phyloP scores from a whole-genome alignment of 1,140 invertebrate genomes.

The Cephus cinctus region DNA sequence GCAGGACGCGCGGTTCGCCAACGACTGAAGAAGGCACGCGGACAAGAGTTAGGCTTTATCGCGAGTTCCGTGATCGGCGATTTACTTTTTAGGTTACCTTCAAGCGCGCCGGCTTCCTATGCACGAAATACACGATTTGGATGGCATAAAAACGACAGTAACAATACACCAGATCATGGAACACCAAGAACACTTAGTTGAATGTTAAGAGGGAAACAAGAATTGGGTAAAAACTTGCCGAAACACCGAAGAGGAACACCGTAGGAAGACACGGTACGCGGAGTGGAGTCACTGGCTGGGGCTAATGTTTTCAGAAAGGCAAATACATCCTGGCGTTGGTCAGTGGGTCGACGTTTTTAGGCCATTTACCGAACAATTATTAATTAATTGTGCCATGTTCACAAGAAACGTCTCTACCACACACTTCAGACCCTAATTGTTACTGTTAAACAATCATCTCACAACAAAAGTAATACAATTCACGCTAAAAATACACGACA shows the following conservation, averaged over 20 bases:
- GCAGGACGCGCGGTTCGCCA: constrained; percentile 16
- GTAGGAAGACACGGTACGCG: constrained; percentile 27
- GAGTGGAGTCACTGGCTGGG: constrained; percentile 41
- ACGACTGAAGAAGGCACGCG: constrained; percentile 11
- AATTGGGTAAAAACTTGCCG: constrained; percentile 15
- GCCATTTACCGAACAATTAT: constrained; percentile 31
- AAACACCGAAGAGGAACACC: constrained; percentile 19
- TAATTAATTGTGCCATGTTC: constrained; percentile 22
- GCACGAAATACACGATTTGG: not conserved
- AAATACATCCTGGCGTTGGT: constrained; percentile 35
- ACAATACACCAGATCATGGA: constrained; percentile 12
- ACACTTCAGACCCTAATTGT: too few species aligned
- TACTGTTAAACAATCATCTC: too few species aligned
- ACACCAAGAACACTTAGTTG: too few species aligned
- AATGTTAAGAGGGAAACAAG: too few species aligned
- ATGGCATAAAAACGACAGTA: not conserved
- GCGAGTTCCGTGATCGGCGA: constrained; percentile 15
- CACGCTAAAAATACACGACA: too few species aligned
- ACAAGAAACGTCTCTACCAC: too few species aligned
- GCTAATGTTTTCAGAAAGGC: constrained; percentile 48
- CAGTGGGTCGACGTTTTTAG: constrained; percentile 44
- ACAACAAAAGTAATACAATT: too few species aligned
- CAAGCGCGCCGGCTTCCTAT: constrained; percentile 47
- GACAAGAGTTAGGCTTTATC: too few species aligned
- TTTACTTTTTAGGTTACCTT: constrained; percentile 51